A percentile compares a stretch with the other conserved stretches of the same genome.
These are phyloP conservation scores for Actinostola sp. DNA, from an alignment of 92 coral and sea anemone genomes.

Conservation along the genomic window DNA sequence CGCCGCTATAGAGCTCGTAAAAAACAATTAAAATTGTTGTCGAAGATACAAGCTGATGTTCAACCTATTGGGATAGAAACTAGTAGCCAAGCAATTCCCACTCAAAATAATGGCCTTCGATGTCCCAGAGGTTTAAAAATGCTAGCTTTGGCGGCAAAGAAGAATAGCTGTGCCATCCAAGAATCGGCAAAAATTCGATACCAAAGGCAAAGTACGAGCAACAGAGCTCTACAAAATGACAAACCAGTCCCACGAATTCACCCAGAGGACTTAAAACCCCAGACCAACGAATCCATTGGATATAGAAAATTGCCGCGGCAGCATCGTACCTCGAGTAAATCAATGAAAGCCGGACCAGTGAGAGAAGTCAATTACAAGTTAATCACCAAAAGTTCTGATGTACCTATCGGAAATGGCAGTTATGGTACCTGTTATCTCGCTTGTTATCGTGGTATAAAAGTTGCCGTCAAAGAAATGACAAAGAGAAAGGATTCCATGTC, in stretches of 20 bases:
- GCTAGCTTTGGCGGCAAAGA: neutral
- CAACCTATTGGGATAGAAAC: neutral
- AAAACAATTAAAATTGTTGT: neutral
- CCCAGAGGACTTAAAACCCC: neutral
- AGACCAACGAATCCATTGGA: neutral
- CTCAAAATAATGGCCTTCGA: no score
- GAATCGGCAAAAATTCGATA: neutral
- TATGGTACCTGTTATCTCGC: neutral
- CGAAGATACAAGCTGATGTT: neutral
- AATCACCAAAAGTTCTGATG: no score
- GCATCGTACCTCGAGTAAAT: no score
- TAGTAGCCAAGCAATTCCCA: neutral
- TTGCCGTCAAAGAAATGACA: no score
- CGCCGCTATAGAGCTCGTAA: slow-evolving; percentile 2
- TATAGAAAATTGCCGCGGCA: no score
- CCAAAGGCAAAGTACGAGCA: neutral
- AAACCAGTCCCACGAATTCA: neutral
- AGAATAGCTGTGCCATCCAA: neutral
- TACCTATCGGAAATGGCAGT: neutral
- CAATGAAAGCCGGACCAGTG: no score
- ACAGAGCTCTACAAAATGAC: neutral
- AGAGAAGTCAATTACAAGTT: no score
- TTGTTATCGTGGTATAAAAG: neutral
- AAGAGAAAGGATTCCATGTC: no score
- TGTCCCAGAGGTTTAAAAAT: no score